Percentiles rank a stretch among this genome's conserved stretches.
Evolutionary conservation across 2,888 invertebrate genomes (phyloP).

Genomic region (Amphipoea oculea): DNA sequence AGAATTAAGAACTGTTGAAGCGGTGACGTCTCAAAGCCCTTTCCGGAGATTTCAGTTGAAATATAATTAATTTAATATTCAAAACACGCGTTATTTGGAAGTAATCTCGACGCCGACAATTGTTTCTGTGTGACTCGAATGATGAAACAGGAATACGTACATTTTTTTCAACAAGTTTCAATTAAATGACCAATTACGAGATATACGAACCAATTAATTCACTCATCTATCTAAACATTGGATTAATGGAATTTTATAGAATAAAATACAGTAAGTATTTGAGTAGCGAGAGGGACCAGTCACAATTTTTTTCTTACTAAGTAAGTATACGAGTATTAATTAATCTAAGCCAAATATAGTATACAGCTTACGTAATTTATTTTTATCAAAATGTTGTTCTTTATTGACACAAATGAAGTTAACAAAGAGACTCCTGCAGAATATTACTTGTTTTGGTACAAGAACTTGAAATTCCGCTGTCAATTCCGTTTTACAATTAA

Average conservation of each 20-base stretch:
- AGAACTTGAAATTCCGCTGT: constrained; percentile 28
- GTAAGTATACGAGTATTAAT: constrained; percentile 12
- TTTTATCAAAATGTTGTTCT: constrained; percentile 28
- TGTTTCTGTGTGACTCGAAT: constrained; percentile 35
- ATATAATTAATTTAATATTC: constrained; percentile 36
- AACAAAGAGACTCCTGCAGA: neutral
- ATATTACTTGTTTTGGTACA: constrained; percentile 15
- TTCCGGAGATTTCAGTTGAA: constrained; percentile 15
- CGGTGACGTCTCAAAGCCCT: neutral
- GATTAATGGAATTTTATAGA: constrained; percentile 5
- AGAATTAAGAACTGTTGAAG: constrained; percentile 1
- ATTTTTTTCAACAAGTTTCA: constrained; percentile 28
- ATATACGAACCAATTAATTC: constrained; percentile 32
- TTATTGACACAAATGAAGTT: constrained; percentile 14
- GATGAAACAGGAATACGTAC: constrained; percentile 13
- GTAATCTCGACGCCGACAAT: constrained; percentile 26
- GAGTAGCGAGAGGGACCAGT: constrained; percentile 20
- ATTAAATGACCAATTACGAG: constrained; percentile 24
- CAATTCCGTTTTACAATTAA: constrained; percentile 65
- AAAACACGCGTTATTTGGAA: constrained; percentile 24
- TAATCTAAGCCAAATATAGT: constrained; percentile 38
- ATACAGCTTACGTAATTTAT: constrained; percentile 40
- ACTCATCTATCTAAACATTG: constrained; percentile 17
- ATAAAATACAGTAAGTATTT: constrained; percentile 17
- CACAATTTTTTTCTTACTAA: constrained; percentile 15